Evolutionary conservation across 2,797 vertebrate species (phyloP).

Genomic region (Coregonus ussuriensis): DNA sequence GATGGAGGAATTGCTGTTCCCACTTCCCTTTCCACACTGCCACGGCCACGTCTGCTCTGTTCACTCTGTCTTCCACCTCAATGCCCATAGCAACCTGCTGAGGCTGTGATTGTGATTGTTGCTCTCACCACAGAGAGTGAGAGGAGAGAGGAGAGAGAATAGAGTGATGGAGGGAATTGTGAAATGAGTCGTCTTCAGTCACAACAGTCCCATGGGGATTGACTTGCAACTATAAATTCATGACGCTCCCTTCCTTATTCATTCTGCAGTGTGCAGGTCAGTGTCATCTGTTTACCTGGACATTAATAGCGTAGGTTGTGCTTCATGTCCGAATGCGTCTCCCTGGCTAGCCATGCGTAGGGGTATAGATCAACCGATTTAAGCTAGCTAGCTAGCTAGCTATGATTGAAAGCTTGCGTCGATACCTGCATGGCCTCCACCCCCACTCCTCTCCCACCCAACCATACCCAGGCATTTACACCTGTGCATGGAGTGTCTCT

Average conservation of each 20-base stretch:
- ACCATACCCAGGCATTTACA: background rate
- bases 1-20: background rate
- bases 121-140: background rate
- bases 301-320: background rate
- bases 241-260: background rate
- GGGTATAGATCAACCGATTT: background rate
- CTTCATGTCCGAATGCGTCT: background rate
- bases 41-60: background rate
- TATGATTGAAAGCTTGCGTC: background rate
- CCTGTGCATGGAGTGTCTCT: background rate
- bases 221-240: background rate
- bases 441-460: background rate
- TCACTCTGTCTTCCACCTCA: background rate
- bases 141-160: background rate
- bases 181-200: conserved; percentile 2
- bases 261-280: background rate
- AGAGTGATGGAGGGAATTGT: background rate
- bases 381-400: background rate
- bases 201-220: background rate
- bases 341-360: background rate
- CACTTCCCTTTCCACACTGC: background rate
- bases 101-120: background rate
- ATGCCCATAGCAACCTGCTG: background rate
- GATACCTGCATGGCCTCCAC: background rate
- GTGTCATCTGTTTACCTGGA: background rate